Base-by-base conservation (phyloP, 2,888 invertebrate species). In the Ellobium chinense region DNA sequence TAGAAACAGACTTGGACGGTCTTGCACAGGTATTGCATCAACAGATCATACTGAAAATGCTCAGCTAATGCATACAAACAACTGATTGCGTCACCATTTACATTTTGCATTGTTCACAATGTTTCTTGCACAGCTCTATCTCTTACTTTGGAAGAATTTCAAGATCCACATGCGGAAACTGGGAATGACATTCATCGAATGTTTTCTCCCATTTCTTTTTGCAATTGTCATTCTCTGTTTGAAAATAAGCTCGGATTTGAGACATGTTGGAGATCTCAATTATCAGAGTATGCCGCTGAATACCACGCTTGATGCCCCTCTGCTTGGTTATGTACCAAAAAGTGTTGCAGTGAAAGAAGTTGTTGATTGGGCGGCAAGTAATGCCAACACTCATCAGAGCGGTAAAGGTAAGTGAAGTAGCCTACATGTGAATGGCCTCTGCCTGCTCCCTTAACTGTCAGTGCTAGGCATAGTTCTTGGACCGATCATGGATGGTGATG, bases 91-190 rank as follows among this genome's bases (percentile, higher is more conserved):
- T n/a, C n/a, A n/a, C n/a, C n/a, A n/a, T 46, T 7, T 7, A 7
- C 9, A 12, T 7, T 46, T 12, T 46, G 9, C 18, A 62, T 9
- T 31, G 12, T 2, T 62, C 9, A 31, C 2, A 27, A 69, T 74
- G 74, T 76, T 76, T 56, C 27, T 76, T 1, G 54, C 54, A 37
- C 78, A 78, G 58, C 24, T 78, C 21, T 69, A 27, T 24, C 62
- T 78, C 4, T 37, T 78, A 37, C 21, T 78, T 21, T 78, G 78
- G 78, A 78, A 78, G 31, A 78, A 78, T 27, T 78, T 46, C n/a
- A 72, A 36, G 14, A 31, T 78, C 18, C 78, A 78, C 31, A 37
- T 29, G 18, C 62, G 78, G 18, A 78, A 34, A 27, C 24, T 56
- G 5, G 34, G 39, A 24, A 46, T 62, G 54, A 65, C 78, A 24